Conservation (phyloP, 2,888 invertebrate species). For the Lasioglossum zephyrum region DNA sequence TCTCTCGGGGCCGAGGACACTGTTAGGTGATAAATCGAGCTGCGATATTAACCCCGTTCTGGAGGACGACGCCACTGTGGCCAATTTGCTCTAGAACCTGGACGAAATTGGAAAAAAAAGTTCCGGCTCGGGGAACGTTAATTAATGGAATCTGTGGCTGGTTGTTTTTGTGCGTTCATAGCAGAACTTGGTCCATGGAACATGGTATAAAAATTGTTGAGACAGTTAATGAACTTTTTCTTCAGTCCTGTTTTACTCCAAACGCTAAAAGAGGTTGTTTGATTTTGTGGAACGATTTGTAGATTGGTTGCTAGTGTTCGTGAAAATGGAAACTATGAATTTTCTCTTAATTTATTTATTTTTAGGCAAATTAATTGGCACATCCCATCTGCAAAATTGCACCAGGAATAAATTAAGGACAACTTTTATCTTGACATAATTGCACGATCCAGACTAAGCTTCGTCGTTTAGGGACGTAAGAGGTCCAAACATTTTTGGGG, state of each 20-base stretch:
- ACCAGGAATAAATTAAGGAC: not conserved
- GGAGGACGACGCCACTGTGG: conserved; percentile 5
- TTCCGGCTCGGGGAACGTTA: not conserved
- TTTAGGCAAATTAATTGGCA: not conserved
- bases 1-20: conserved; percentile 11
- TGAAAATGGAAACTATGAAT: not conserved
- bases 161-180: not conserved
- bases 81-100: not conserved
- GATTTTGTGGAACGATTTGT: too few species aligned
- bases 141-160: not conserved
- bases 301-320: too few species aligned
- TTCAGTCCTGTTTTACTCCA: not conserved
- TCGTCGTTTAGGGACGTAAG: not conserved
- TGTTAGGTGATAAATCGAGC: conserved; percentile 32
- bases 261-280: not conserved
- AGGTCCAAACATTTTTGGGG: conserved; percentile 20
- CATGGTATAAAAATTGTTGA: not conserved
- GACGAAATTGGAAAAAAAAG: not conserved
- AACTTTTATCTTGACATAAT: conserved; percentile 31
- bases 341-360: not conserved
- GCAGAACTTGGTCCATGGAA: not conserved
- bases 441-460: not conserved
- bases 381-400: conserved; percentile 14
- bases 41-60: conserved; percentile 39
- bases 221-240: not conserved